These are phyloP conservation scores for Drosophila sechellia DNA, from an alignment of 1,140 invertebrate genomes.

Conservation along the genomic window DNA sequence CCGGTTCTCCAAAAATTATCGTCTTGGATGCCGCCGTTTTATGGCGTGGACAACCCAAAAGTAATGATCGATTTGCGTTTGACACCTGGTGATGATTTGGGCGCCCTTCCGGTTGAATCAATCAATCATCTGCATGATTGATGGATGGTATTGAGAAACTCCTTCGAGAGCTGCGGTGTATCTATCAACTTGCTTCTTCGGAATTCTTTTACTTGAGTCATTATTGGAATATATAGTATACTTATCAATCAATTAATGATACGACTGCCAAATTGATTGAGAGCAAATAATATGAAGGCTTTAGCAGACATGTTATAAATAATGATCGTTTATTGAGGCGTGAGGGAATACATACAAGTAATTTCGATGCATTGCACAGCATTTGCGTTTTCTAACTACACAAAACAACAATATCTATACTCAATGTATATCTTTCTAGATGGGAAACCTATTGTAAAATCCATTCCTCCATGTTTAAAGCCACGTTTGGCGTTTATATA, in stretches of 20 bases:
- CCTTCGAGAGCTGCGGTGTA: no score
- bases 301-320: neutral
- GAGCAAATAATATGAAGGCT: slow-evolving; percentile 1
- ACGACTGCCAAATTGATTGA: neutral
- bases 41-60: neutral
- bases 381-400: neutral
- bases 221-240: neutral
- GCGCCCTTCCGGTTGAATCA: slow-evolving; percentile 1
- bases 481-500: slow-evolving; percentile 11
- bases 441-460: neutral
- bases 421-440: no score
- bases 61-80: slow-evolving; percentile 4
- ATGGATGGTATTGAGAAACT: neutral
- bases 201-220: no score
- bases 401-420: neutral
- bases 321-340: slow-evolving; percentile 4
- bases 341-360: neutral
- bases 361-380: neutral
- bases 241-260: neutral
- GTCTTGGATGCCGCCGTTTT: slow-evolving; percentile 17
- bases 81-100: slow-evolving; percentile 18
- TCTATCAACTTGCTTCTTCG: no score
- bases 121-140: slow-evolving; percentile 27
- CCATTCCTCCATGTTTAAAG: slow-evolving; percentile 1
- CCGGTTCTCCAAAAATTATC: slow-evolving; percentile 2